Evolutionary conservation across 2,888 invertebrate genomes (phyloP).

Genomic region (Xylota segnis): DNA sequence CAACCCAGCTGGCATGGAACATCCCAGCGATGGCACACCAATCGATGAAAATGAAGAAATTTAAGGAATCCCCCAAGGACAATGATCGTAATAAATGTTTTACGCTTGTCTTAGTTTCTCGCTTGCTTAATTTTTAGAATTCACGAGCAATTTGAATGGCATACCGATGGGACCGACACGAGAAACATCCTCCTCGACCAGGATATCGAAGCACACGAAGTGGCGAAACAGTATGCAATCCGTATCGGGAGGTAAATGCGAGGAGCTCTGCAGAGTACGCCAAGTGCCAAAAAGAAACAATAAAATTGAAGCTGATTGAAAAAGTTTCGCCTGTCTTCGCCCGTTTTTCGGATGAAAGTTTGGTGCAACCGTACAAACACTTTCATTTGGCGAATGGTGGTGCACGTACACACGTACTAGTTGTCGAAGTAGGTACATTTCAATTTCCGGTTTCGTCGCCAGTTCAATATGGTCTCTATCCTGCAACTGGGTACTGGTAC

Average conservation of each 20-base stretch:
- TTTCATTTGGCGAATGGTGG: conserved; percentile 35
- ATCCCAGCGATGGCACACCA: neutral
- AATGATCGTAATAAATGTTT: conserved; percentile 49
- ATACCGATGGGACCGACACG: conserved; percentile 18
- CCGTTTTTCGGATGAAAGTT: conserved; percentile 56
- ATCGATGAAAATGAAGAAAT: conserved; percentile 18
- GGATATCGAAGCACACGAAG: conserved; percentile 4
- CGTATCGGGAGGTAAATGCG: neutral
- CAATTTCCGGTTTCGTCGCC: conserved; percentile 62
- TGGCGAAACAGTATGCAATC: conserved; percentile 16
- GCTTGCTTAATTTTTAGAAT: conserved; percentile 52
- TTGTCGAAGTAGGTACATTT: conserved; percentile 60
- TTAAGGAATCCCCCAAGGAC: conserved; percentile 34
- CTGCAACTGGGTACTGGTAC: too few species aligned
- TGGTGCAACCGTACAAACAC: conserved; percentile 39
- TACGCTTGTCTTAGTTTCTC: conserved; percentile 52
- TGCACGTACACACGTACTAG: conserved; percentile 32
- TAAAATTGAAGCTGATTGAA: conserved; percentile 69
- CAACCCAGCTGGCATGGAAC: neutral
- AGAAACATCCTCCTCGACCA: conserved; percentile 6
- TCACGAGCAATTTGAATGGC: conserved; percentile 62
- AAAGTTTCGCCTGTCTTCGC: conserved; percentile 64
- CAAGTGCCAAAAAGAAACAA: conserved; percentile 61
- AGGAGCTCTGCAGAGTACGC: neutral
- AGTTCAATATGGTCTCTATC: conserved; percentile 55